Percentiles rank a stretch among this genome's conserved stretches.
These are phyloP conservation scores for Cydia splendana DNA, from an alignment of 1,140 invertebrate genomes.

Conservation along the genomic window DNA sequence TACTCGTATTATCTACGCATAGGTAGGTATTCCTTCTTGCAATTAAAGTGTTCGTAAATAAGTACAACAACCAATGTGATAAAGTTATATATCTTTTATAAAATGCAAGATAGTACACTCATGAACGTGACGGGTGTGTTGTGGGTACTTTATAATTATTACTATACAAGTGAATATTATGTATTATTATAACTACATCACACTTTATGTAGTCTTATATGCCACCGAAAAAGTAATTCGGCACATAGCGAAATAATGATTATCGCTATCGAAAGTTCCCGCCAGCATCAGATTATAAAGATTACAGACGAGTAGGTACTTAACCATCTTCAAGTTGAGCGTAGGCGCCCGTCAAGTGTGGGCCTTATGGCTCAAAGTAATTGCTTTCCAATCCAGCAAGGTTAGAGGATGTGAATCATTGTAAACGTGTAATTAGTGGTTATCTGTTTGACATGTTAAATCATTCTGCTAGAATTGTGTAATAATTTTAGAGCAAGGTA, in stretches of 20 bases:
- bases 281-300: slow-evolving; percentile 3
- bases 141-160: too few species aligned
- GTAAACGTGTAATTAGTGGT: slow-evolving; percentile 19
- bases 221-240: neutral
- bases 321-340: slow-evolving; percentile 6
- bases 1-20: too few species aligned
- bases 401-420: slow-evolving; percentile 27
- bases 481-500: neutral
- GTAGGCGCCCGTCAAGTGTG: slow-evolving; percentile 27
- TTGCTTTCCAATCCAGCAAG: slow-evolving; percentile 30
- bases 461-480: slow-evolving; percentile 1
- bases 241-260: neutral
- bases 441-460: slow-evolving; percentile 15
- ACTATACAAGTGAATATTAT: too few species aligned
- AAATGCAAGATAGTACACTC: too few species aligned
- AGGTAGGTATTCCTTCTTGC: too few species aligned
- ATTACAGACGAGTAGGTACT: slow-evolving; percentile 18
- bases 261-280: slow-evolving; percentile 15
- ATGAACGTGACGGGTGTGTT: too few species aligned
- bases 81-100: too few species aligned
- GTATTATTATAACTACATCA: too few species aligned
- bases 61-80: too few species aligned
- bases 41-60: too few species aligned
- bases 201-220: neutral
- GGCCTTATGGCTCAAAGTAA: slow-evolving; percentile 27